Conservation (phyloP, 1,140 invertebrate genomes). For the Steinernema feltiae region DNA sequence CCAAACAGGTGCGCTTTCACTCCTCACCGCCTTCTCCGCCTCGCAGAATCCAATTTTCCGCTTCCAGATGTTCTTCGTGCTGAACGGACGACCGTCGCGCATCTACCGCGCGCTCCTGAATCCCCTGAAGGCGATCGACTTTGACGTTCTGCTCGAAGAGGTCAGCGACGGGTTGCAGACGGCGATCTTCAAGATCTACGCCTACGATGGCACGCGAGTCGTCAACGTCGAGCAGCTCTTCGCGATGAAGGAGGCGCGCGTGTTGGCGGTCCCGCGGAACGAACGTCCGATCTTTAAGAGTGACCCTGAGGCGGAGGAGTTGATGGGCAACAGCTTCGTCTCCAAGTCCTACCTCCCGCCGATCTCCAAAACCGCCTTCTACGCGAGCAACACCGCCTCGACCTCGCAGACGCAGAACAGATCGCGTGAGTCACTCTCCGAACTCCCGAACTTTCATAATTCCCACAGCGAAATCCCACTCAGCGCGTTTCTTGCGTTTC, state of each 20-base stretch:
- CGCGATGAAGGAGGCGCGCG: constrained; percentile 1
- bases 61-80: constrained; percentile 36
- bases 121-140: constrained; percentile 25
- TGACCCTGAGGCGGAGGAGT: neutral
- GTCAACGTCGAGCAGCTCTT: constrained; percentile 18
- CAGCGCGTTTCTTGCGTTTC: too few species aligned
- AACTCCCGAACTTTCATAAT: too few species aligned
- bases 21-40: neutral
- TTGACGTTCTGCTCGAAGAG: constrained; percentile 28
- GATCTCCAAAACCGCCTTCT: neutral
- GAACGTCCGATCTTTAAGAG: neutral
- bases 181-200: constrained; percentile 20
- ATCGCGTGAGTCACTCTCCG: neutral
- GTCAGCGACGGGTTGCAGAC: constrained; percentile 29
- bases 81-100: constrained; percentile 24
- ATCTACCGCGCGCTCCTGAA: constrained; percentile 32
- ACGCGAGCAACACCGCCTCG: neutral
- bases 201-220: constrained; percentile 18
- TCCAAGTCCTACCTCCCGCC: neutral
- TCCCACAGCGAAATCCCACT: too few species aligned
- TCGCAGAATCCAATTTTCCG: neutral
- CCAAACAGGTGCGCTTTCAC: constrained; percentile 18
- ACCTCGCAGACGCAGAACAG: neutral
- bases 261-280: neutral
- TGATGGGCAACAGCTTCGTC: neutral